Evolutionary conservation across 2,888 invertebrate genomes (phyloP), one percentile per base, ranked within the genome.

Genomic region (Phalera bucephala): DNA sequence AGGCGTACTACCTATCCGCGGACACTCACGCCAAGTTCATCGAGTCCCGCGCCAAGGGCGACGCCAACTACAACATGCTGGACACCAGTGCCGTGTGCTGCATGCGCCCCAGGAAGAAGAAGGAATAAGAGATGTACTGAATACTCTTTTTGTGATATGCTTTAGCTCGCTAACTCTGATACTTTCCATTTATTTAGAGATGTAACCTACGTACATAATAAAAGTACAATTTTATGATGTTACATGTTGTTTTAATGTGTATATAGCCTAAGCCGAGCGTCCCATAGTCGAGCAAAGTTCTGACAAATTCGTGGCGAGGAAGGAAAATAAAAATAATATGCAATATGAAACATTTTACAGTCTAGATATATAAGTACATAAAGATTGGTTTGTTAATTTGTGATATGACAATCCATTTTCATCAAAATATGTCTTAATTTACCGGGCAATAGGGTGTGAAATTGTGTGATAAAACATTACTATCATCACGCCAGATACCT

Each of bases 11-110:
- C 46, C 75, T 95, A 34, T 90, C 93, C 4, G 90, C 93, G 0
- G 94, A 95, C 46, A 91, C 91, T 2, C 95, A 96, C 70, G 92
- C 93, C 4, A 94, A 94, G 69, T 96, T 92, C 69, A 91, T 93
- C 0, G 91, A 91, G 53, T 93, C 93, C 1, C 91, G 91, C 31
- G 83, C 91, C 29, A 92, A 93, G 41, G 95, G 94, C 9, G 86
- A 91, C 33, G 91, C 94, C 2, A 92, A 94, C 59, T 95, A 94
- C 66, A 94, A 95, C 66, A 90, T 92, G 88, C 67, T 91, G 26
- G 89, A 87, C 34, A 78, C 88, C 36, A 88, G 77, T 67, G 51
- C 74, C 44, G 79, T 90, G 52, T 67, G 87, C 68, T 86, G 85
- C 69, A 82, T 86, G 78, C 84, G 86, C 22, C 87, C 86, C 0